Percentiles rank a stretch among this genome's conserved stretches.
phyloP scores from a whole-genome alignment of 2,113 vertebrate species.

The Phoenicopterus ruber region DNA sequence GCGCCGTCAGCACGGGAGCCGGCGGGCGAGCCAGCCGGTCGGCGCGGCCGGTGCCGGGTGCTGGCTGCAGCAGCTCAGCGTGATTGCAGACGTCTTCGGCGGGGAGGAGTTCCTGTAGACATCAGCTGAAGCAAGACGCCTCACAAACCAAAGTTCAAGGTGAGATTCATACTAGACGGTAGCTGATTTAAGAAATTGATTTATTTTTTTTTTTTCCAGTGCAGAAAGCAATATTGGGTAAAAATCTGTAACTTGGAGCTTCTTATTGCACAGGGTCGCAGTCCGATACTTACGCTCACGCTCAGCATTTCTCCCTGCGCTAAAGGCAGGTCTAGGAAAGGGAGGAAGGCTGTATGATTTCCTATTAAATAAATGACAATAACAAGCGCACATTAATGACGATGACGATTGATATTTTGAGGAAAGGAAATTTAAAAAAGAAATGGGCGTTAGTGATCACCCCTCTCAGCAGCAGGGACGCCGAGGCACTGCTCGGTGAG shows the following conservation, averaged over 20 bases:
- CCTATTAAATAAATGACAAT: neutral
- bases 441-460: neutral
- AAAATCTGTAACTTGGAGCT: neutral
- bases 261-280: neutral
- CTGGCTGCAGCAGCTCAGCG: neutral
- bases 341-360: neutral
- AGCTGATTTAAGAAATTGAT: neutral
- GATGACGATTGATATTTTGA: neutral
- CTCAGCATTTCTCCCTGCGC: neutral
- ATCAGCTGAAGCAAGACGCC: neutral
- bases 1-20: neutral
- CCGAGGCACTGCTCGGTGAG: neutral
- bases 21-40: neutral
- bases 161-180: neutral
- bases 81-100: neutral
- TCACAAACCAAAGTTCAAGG: constrained; percentile 39
- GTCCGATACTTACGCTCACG: neutral
- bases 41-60: neutral
- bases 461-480: neutral
- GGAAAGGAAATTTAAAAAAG: neutral
- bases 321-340: neutral
- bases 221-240: neutral
- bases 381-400: neutral
- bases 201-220: accelerated
- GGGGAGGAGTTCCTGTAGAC: neutral